Percentiles rank a stretch among this genome's conserved stretches.
phyloP scores from a whole-genome alignment of 2,888 invertebrate species.

The Theristus sp. region DNA sequence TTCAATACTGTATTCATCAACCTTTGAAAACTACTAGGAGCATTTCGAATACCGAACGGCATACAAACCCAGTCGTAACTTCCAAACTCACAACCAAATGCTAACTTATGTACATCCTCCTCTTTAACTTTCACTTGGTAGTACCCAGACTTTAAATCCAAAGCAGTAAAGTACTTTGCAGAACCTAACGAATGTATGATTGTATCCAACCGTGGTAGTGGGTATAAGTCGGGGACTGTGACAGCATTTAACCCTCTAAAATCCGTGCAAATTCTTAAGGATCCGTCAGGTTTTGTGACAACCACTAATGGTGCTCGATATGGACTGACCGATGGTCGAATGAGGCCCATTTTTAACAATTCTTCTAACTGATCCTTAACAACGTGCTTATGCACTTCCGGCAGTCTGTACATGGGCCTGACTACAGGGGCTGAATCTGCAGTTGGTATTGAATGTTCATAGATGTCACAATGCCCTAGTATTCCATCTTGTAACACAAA shows the following conservation, averaged over 20 bases:
- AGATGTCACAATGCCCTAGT: no score
- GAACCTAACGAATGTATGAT: constrained; percentile 1
- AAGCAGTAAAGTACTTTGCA: not conserved
- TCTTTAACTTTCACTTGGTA: constrained; percentile 5
- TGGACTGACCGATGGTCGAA: not conserved
- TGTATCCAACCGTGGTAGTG: constrained; percentile 1
- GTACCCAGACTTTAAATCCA: constrained; percentile 8
- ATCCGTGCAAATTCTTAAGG: not conserved
- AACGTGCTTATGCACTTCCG: no score
- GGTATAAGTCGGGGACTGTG: not conserved
- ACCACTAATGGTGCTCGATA: not conserved
- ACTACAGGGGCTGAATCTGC: no score
- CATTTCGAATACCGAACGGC: constrained; percentile 10
- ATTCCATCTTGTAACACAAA: no score
- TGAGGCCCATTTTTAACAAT: not conserved
- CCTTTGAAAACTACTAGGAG: constrained; percentile 11
- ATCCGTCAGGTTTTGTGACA: not conserved
- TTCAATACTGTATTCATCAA: constrained; percentile 1
- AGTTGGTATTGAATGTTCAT: no score
- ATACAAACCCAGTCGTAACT: constrained; percentile 11
- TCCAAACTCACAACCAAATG: constrained; percentile 9
- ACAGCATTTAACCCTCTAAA: constrained; percentile 1
- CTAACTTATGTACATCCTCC: constrained; percentile 8
- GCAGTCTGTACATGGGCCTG: no score
- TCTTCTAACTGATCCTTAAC: not conserved